A percentile compares a stretch with the other conserved stretches of the same genome.
Evolutionary conservation across 92 coral and sea anemone genomes (phyloP).

Genomic region (Bergia sp.): DNA sequence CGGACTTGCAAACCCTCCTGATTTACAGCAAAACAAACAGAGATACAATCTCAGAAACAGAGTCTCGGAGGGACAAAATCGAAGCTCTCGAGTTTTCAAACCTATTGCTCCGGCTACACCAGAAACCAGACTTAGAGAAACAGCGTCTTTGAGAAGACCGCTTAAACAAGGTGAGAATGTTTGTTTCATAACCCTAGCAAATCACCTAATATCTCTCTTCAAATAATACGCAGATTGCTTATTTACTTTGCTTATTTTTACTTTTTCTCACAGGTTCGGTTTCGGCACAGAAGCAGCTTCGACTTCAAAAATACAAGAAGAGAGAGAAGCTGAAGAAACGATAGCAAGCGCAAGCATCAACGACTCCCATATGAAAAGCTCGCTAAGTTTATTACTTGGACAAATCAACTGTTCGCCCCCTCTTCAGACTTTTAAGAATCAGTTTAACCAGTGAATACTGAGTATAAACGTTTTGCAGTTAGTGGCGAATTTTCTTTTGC

Average conservation of each 20-base stretch:
- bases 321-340: conserved; percentile 19
- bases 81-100: conserved; percentile 3
- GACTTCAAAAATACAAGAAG: conserved; percentile 11
- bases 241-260: not conserved
- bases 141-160: conserved; percentile 8
- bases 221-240: not conserved
- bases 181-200: not conserved
- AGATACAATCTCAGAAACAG: conserved; percentile 37
- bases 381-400: not conserved
- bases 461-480: not conserved
- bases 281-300: conserved; percentile 13
- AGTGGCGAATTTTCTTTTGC: not conserved
- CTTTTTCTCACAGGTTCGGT: conserved; percentile 3
- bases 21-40: conserved; percentile 16
- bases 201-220: not conserved
- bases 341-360: not conserved
- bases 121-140: not conserved
- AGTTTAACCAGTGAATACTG: not conserved
- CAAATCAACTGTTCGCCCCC: not conserved
- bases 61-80: not conserved
- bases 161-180: conserved; percentile 26
- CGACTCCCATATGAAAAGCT: not conserved
- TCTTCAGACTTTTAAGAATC: not conserved
- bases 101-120: conserved; percentile 19
- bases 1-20: not conserved